Evolutionary conservation across 92 coral and sea anemone genomes (phyloP).

Genomic region (Phenganax subtilis): DNA sequence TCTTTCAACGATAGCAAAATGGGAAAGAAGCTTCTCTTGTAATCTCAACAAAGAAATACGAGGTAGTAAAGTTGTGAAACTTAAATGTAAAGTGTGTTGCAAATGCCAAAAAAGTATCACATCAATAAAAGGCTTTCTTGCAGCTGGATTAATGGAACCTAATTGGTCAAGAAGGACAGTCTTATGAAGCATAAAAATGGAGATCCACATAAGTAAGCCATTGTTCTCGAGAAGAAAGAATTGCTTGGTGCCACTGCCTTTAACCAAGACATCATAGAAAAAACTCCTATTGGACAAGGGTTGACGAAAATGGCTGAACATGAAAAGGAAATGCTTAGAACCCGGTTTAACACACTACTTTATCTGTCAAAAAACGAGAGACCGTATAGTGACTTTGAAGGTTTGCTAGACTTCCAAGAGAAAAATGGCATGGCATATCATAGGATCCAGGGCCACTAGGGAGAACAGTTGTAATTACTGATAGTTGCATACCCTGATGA

Average conservation of each 20-base stretch:
- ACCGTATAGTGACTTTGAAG: slow-evolving; percentile 5
- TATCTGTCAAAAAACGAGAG: slow-evolving; percentile 10
- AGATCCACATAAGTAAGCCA: slow-evolving; percentile 9
- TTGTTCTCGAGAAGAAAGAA: not conserved
- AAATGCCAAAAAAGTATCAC: not conserved
- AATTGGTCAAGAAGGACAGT: slow-evolving; percentile 14
- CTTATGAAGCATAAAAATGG: not conserved
- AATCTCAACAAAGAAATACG: not conserved
- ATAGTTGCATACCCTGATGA: no score
- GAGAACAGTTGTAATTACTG: no score
- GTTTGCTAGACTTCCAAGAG: not conserved
- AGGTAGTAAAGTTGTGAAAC: not conserved
- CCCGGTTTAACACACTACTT: not conserved
- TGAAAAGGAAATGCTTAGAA: not conserved
- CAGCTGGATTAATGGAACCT: slow-evolving; percentile 15
- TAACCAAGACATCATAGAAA: slow-evolving; percentile 9
- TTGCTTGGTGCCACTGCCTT: not conserved
- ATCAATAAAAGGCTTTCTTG: slow-evolving; percentile 15
- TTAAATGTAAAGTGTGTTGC: slow-evolving; percentile 15
- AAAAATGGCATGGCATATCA: not conserved
- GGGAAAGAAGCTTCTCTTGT: not conserved
- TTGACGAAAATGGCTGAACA: slow-evolving; percentile 3
- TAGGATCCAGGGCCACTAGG: no score
- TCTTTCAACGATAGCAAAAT: not conserved
- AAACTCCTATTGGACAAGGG: slow-evolving; percentile 1